Conservation (phyloP, 1,140 invertebrate genomes). For the Calliphora vicina region DNA sequence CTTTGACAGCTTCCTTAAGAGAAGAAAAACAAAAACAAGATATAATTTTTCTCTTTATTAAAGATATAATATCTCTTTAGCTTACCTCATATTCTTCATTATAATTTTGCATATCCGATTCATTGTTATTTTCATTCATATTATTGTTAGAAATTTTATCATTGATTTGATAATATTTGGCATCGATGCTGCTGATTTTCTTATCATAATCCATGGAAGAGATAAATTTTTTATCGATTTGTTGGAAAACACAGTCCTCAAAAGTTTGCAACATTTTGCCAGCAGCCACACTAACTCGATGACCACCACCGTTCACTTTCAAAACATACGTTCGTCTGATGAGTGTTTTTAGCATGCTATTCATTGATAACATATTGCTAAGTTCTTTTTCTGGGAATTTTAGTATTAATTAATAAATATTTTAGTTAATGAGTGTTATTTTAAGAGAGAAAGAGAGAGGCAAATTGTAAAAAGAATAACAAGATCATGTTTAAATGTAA, state of each 20-base stretch:
- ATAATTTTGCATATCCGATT: background rate
- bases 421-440: background rate
- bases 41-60: conserved; percentile 3
- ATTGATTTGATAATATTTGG: conserved; percentile 5
- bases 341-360: background rate
- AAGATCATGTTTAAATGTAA: too few species aligned
- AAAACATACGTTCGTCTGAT: background rate
- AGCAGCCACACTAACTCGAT: background rate
- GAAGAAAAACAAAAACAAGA: background rate
- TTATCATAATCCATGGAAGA: conserved; percentile 26
- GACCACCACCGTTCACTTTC: background rate
- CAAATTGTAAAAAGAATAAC: too few species aligned
- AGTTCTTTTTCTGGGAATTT: background rate
- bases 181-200: background rate
- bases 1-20: conserved; percentile 71
- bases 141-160: background rate
- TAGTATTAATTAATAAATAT: background rate
- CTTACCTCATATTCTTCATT: conserved; percentile 36
- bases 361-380: background rate
- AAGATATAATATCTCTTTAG: background rate
- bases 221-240: background rate
- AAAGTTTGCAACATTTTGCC: conserved; percentile 25
- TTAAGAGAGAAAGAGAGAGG: too few species aligned
- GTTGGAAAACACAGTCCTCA: conserved; percentile 31
- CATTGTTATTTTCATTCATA: background rate